Evolutionary conservation across 2,888 invertebrate species (phyloP), one percentile per base, ranked within the genome.

Genomic region (Alloscopus bannaensis): DNA sequence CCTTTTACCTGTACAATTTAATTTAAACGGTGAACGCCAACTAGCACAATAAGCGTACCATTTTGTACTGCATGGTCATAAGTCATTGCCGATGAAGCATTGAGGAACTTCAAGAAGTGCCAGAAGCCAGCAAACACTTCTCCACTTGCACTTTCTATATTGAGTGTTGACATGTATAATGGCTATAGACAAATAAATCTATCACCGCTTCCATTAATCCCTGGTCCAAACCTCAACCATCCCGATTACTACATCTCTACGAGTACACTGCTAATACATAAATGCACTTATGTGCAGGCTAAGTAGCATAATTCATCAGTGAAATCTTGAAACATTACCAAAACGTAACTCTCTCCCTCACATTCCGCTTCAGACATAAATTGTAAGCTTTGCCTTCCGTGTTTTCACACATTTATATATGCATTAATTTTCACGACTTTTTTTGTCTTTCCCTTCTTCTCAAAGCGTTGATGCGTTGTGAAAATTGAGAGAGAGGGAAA

Each of bases 161-260:
- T 68, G 68, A 76, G 68, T 68, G 75, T 42, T 68, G 73, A 73
- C 66, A 47, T 65, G 65, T 18, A 50, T 60, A 76, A 68, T 76
- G 59, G 68, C 68, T 76, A 76, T 66, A 60, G 75, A 62, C 50
- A 31, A 20, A 76, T 76, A 76, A 76, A 76, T 76, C 60, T 68
- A 68, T 76, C 75, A 68, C 8, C 68, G 52, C 6, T n/a, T 18
- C 62, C 75, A 76, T 76, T 68, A 76, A 66, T 76, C 60, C 75
- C 68, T 31, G 22, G 28, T n/a, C n/a, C n/a, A n/a, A n/a, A n/a
- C n/a, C n/a, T n/a, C n/a, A n/a, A n/a, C n/a, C n/a, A n/a, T n/a
- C n/a, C n/a, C n/a, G n/a, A n/a, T n/a, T n/a, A n/a, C n/a, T n/a
- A n/a, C n/a, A n/a, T n/a, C n/a, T n/a, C n/a, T n/a, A n/a, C n/a